Base-by-base conservation (phyloP, 2,113 vertebrate species). In the Carollia perspicillata region DNA sequence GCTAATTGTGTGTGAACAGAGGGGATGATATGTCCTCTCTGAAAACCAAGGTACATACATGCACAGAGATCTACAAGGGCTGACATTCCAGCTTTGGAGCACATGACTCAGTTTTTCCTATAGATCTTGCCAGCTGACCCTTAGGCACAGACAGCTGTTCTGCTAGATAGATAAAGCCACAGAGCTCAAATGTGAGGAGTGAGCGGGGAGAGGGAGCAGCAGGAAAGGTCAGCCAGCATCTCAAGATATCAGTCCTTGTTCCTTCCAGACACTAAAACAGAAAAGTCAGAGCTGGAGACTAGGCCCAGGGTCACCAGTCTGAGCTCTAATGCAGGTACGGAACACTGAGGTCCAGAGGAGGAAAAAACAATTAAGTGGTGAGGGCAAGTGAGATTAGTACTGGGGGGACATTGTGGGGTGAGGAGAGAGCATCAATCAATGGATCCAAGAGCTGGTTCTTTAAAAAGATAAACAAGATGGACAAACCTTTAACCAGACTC, bases 71-170 rank as follows among this genome's bases (percentile, higher is more conserved):
- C 80, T 90, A 83, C 3, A 35, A 49, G 95, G 93, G 96, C 65
- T 80, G n/a, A 65, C 42, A 26, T 13, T 23, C 26, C 30, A 33
- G 66, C 74, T 60, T 40, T 47, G 42, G 33, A 63, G 37, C 10
- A 72, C 74, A 92, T 93, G 95, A 84, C 26, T 97, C 96, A 98
- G 42, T 44, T 90, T 89, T 95, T 97, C 96, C 95, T 93, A 85
- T 11, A 89, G 37, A 74, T 74, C 55, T 93, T 88, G 94, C 92
- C 90, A 89, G 84, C 51, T 95, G 51, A 93, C 79, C 93, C 86
- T 72, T 75, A 49, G 84, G 87, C 84, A 84, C 18, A 89, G 23
- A 90, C 85, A 87, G 47, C 65, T 95, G 75, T 91, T 77, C 30
- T 72, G 40, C 23, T 44, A 78, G 30, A 96, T 6, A 68, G 68